Evolutionary conservation across 2,797 vertebrate species (phyloP), one percentile per base, ranked within the genome.

Genomic region (Mormyrus hasselquistii): DNA sequence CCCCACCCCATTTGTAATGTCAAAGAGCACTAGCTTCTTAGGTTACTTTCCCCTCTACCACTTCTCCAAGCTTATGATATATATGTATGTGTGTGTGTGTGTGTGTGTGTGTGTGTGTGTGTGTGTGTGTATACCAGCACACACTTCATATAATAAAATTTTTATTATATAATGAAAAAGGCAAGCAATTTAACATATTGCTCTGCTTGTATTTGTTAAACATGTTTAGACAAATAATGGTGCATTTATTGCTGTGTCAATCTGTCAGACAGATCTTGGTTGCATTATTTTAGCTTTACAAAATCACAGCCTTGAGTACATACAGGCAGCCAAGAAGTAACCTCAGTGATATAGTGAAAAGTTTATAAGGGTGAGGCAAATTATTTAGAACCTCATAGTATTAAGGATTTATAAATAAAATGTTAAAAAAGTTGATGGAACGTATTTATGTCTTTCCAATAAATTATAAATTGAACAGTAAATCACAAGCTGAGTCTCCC

Each of bases 11-110:
- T 92, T 91, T 92, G 90, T 92, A 92, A 91, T 91, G 92, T 92
- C 90, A 94, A 94, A 94, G 92, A 94, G 94, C 92, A 94, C 94
- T 94, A 94, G 90, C 91, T 92, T 93, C 94, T 95, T 94, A 93
- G 90, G 90, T 95, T 94, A 94, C 93, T 90, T 93, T 93, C 92
- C 91, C 92, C 90, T 94, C 83, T 92, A 89, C 89, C 93, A 93
- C 93, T 93, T 91, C 88, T 92, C 88, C 84, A 88, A 88, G 89
- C 89, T 93, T 92, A 90, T 87, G 92, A 89, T 94, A 55, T 4
- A 4, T 1, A 14, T 41, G 47, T 19, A 0, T 4, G 3, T 53
- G 14, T 55, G 53, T 55, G 52, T 53, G 52, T 53, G 52, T 53
- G 53, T 94, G n/a, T 89, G 84, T 89, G 50, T 53, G 14, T 55